These are phyloP conservation scores for Sylvicapra grimmia DNA, from an alignment of 2,113 vertebrate genomes.

Conservation along the genomic window DNA sequence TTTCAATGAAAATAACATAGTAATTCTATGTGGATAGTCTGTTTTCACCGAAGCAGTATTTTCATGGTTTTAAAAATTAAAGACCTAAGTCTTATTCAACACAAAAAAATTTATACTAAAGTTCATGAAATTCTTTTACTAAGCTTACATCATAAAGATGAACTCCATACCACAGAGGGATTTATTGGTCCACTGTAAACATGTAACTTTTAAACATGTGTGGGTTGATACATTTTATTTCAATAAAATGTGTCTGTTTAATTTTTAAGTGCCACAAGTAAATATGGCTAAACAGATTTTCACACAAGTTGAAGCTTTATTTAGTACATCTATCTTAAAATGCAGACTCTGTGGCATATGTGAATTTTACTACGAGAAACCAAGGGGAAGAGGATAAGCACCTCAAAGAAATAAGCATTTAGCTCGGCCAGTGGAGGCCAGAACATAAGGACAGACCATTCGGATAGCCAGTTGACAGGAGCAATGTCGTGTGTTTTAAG, in stretches of 20 bases:
- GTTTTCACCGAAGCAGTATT: background rate
- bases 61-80: conserved; percentile 24
- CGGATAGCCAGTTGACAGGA: background rate
- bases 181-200: background rate
- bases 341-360: background rate
- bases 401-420: background rate
- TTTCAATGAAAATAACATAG: background rate
- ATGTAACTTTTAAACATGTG: background rate
- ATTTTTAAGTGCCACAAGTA: background rate
- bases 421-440: background rate
- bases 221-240: background rate
- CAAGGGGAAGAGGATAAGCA: background rate
- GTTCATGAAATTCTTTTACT: background rate
- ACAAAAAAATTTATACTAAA: background rate
- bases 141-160: background rate
- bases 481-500: background rate
- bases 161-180: background rate
- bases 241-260: conserved; percentile 38
- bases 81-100: background rate
- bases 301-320: background rate
- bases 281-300: conserved; percentile 38
- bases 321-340: background rate
- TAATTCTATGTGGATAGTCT: background rate
- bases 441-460: background rate
- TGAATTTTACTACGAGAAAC: background rate